Conservation (phyloP, 2,888 invertebrate species). For the Ichneumon xanthorius region DNA sequence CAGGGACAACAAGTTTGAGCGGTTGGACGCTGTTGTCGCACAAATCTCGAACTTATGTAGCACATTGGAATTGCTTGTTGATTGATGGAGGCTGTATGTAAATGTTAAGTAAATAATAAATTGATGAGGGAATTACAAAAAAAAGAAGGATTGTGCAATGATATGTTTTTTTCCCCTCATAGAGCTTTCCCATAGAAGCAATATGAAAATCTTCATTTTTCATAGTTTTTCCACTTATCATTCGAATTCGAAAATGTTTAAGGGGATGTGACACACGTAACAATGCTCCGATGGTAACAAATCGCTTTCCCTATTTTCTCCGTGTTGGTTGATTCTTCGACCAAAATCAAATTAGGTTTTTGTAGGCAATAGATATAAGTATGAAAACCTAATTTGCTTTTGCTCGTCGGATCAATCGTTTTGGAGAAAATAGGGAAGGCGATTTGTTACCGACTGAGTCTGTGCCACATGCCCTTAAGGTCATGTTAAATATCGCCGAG, state of each 20-base stretch:
- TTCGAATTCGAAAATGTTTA: not conserved
- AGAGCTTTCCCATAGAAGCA: not conserved
- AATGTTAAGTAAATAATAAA: conserved; percentile 37
- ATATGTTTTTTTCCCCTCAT: not conserved
- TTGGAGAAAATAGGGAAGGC: too few species aligned
- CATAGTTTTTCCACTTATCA: not conserved
- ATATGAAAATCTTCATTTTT: not conserved
- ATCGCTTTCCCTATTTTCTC: too few species aligned
- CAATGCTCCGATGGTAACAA: too few species aligned
- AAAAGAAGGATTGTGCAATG: not conserved
- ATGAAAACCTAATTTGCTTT: too few species aligned
- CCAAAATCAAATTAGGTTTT: too few species aligned
- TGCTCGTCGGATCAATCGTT: too few species aligned
- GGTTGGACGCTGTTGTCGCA: conserved; percentile 32
- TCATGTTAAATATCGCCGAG: too few species aligned
- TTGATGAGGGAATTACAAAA: conserved; percentile 9
- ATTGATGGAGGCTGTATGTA: conserved; percentile 42
- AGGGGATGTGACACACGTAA: too few species aligned
- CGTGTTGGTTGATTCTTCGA: too few species aligned
- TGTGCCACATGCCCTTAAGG: too few species aligned
- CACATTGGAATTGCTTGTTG: conserved; percentile 52
- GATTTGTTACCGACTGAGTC: too few species aligned
- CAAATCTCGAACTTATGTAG: conserved; percentile 53
- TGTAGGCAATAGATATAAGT: too few species aligned
- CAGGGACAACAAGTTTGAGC: conserved; percentile 78